Base-by-base conservation (phyloP, 2,113 vertebrate genomes). In the Alligator mississippiensis region DNA sequence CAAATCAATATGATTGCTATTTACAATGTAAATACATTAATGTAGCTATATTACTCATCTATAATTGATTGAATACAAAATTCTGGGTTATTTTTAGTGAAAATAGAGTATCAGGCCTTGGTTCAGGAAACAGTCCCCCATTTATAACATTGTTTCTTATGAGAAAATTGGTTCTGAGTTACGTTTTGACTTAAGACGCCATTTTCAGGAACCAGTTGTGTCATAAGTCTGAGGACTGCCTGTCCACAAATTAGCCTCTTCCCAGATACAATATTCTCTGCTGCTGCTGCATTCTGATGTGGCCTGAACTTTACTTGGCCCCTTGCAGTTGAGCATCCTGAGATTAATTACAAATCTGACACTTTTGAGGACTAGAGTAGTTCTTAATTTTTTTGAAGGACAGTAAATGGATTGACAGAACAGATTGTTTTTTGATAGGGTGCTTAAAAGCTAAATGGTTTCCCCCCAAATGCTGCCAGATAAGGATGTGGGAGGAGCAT, bases 181-280 rank as follows among this genome's bases (percentile, higher is more conserved):
- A 47, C 47, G 47, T 47, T 47, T 47, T 9, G 9, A 47, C 9
- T 47, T 47, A 47, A 47, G 47, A 7, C 47, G 47, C 7, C 7
- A 8, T 47, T 47, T 47, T 47, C 47, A 47, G 47, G 47, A 47
- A 47, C 47, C 7, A 47, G 9, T 8, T 47, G 47, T 47, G 47
- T 47, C 47, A 9, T 47, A 47, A 47, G 7, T 47, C 47, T 47
- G 47, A 47, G 47, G 47, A 47, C 58, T 80, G 22, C 82, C 62
- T 94, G 34, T 64, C 92, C 58, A 93, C 58, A 63, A 77, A 93
- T 88, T 25, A 93, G 66, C 74, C 63, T 93, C 24, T 87, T 61
- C 5, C 0, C 5, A 86, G 61, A 82, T 88, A 81, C 28, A 19
- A 64, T 63, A 87, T 18, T 70, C 34, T 72, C 62, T 55, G 16